Evolutionary conservation across 1,140 invertebrate species (phyloP).

Genomic region (Drosophila auraria): DNA sequence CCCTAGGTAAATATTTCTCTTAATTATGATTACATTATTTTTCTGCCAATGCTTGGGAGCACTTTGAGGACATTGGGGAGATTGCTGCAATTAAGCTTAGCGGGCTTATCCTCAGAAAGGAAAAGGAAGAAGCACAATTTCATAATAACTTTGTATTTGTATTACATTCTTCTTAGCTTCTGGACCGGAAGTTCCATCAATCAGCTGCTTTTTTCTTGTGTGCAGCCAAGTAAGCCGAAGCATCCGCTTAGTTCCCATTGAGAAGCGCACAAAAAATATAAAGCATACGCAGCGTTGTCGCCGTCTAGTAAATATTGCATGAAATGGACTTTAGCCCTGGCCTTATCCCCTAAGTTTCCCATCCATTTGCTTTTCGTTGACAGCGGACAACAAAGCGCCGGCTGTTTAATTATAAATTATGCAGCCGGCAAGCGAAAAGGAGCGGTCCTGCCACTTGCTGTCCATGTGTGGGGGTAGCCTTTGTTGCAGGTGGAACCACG

Average conservation of each 20-base stretch:
- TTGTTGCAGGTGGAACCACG: slow-evolving; percentile 47
- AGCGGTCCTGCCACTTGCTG: slow-evolving; percentile 8
- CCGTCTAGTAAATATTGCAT: slow-evolving; percentile 22
- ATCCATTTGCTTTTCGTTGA: slow-evolving; percentile 29
- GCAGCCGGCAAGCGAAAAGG: slow-evolving; percentile 27
- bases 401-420: slow-evolving; percentile 72
- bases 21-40: too few species aligned
- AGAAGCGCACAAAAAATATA: slow-evolving; percentile 16
- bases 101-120: neutral
- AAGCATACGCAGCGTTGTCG: slow-evolving; percentile 35
- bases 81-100: slow-evolving; percentile 5
- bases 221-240: neutral
- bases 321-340: slow-evolving; percentile 8
- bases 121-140: neutral
- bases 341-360: slow-evolving; percentile 16
- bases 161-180: slow-evolving; percentile 17
- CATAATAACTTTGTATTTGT: slow-evolving; percentile 12
- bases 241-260: slow-evolving; percentile 1
- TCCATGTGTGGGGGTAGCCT: slow-evolving; percentile 4
- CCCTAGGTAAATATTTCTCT: too few species aligned
- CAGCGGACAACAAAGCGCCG: slow-evolving; percentile 40
- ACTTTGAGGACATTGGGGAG: neutral
- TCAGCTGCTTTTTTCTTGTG: slow-evolving; percentile 26
- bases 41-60: neutral
- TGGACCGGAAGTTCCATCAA: slow-evolving; percentile 36